Evolutionary conservation across 92 coral and sea anemone genomes (phyloP), one percentile per base, ranked within the genome.

Genomic region (Epizoanthus stellaris): DNA sequence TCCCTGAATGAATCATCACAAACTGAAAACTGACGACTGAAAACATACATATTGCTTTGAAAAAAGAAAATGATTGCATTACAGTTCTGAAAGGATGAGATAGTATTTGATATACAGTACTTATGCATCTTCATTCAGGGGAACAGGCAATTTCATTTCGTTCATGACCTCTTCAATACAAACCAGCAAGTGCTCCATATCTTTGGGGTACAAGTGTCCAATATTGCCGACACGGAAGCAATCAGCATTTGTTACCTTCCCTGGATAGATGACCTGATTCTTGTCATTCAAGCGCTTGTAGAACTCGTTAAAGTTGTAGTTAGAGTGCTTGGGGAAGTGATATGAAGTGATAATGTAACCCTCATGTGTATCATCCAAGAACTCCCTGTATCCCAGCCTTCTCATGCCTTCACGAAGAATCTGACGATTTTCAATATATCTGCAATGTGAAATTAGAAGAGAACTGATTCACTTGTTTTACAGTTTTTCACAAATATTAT

Each of bases 211-310:
- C 67, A 95, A 82, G 67, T 88, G 87, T 77, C 98, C 98, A 82
- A 95, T 95, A 84, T 95, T 95, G 6, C 98, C 98, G 43, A 95
- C 92, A 60, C 98, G 88, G 85, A 95, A 95, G 80, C 98, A 95
- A 36, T 92, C 94, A 3, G 98, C 98, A 8, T 89, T 88, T 82
- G 94, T 90, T 5, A 95, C 98, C 90, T 95, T 95, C 13, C 98
- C 98, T 1, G 98, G 98, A 64, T 95, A 95, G 59, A 95, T 95
- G 14, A 95, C 98, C 74, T 95, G 98, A 73, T 88, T 90, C 84
- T 89, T 95, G 70, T 88, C 92, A 80, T 94, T 94, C 42, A 95
- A 85, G 62, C 92, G 94, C 49, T 73, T 88, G 90, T 95, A 95
- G 91, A 95, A 95, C 39, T 94, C 95, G 19, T 82, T 87, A 81